Evolutionary conservation across 2,113 vertebrate species (phyloP).

Genomic region (Hylia prasina): DNA sequence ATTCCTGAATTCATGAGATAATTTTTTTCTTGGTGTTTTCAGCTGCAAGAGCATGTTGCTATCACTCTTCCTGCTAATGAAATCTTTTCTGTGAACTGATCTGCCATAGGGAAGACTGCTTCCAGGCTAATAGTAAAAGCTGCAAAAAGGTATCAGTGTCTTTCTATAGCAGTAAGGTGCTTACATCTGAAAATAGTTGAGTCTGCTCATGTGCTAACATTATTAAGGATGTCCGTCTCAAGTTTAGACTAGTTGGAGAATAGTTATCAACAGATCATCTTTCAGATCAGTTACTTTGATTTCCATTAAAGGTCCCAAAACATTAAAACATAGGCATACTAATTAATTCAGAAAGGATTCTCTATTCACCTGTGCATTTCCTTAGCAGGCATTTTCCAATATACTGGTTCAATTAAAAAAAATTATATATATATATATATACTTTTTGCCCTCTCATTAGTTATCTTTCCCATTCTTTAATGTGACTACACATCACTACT

Average conservation of each 20-base stretch:
- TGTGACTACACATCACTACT: not conserved
- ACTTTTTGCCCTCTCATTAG: not conserved
- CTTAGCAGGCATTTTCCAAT: not conserved
- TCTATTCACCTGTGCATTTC: not conserved
- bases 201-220: not conserved
- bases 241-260: not conserved
- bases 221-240: not conserved
- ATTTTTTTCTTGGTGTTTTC: not conserved
- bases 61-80: not conserved
- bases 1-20: not conserved
- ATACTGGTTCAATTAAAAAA: not conserved
- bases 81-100: not conserved
- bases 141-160: not conserved
- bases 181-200: not conserved
- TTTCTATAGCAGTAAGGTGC: not conserved
- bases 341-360: not conserved
- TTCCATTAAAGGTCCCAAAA: not conserved
- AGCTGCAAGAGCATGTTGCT: not conserved
- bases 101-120: not conserved
- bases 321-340: not conserved
- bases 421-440: too few species aligned
- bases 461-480: not conserved
- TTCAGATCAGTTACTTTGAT: not conserved
- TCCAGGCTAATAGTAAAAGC: not conserved
- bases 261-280: not conserved